Conservation (phyloP, 2,797 vertebrate genomes). For the Streptopelia turtur region DNA sequence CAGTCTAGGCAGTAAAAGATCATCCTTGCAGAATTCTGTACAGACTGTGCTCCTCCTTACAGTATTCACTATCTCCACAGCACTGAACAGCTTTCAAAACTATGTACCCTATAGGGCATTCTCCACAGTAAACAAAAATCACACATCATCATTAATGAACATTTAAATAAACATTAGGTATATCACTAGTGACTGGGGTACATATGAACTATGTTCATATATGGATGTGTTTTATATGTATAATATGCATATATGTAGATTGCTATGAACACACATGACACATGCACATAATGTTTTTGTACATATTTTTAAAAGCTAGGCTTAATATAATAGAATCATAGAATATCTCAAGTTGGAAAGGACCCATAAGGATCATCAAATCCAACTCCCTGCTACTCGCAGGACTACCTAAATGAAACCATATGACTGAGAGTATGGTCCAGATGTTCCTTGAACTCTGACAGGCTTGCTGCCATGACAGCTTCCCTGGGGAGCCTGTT, state of each 20-base stretch:
- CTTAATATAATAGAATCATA: neutral
- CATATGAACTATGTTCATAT: neutral
- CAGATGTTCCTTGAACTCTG: no score
- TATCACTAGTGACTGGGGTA: neutral
- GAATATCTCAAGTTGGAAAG: no score
- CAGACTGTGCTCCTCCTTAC: rapidly evolving
- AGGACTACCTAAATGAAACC: no score
- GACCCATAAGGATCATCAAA: no score
- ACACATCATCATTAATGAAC: neutral
- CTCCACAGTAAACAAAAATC: neutral
- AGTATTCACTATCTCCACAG: neutral
- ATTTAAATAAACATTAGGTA: neutral
- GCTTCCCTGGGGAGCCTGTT: no score
- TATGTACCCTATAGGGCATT: neutral
- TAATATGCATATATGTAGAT: neutral
- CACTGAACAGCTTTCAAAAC: neutral
- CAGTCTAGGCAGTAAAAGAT: neutral
- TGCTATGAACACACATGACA: neutral
- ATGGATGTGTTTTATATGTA: neutral
- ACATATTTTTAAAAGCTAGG: neutral
- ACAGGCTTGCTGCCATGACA: no score
- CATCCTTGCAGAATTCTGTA: neutral
- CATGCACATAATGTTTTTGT: neutral
- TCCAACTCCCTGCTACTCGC: no score
- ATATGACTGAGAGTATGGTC: no score